Percentiles rank a stretch among this genome's conserved stretches.
phyloP scores from a whole-genome alignment of 1,140 invertebrate genomes.

The Plectrocnemia conspersa region DNA sequence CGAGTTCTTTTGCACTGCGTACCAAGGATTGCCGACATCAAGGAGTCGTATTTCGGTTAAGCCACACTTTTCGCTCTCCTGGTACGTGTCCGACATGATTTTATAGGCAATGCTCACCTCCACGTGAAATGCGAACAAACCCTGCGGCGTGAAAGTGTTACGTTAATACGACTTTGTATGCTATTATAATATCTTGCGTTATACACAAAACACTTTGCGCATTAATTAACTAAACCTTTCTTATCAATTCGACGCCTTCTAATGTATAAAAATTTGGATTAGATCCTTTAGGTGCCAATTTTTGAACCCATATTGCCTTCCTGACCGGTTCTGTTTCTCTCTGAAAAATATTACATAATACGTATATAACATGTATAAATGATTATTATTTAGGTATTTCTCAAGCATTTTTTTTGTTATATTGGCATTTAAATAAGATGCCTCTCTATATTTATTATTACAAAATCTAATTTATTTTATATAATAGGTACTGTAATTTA shows the following conservation, averaged over 20 bases:
- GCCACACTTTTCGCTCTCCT: slow-evolving; percentile 63
- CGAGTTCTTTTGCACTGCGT: slow-evolving; percentile 55
- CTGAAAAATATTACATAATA: slow-evolving; percentile 49
- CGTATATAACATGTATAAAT: too few species aligned
- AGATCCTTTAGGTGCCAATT: slow-evolving; percentile 53
- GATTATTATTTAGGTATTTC: too few species aligned
- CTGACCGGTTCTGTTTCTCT: slow-evolving; percentile 55
- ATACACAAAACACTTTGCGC: too few species aligned
- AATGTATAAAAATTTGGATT: slow-evolving; percentile 50
- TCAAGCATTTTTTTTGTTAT: not conserved
- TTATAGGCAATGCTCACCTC: slow-evolving; percentile 58
- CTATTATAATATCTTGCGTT: too few species aligned
- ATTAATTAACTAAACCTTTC: too few species aligned
- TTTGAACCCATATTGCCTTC: slow-evolving; percentile 55
- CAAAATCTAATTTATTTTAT: too few species aligned
- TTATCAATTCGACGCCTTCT: slow-evolving; percentile 54
- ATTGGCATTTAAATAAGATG: not conserved
- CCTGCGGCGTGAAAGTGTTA: slow-evolving; percentile 39
- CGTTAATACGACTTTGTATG: too few species aligned
- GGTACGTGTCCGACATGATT: slow-evolving; percentile 58
- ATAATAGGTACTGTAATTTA: too few species aligned
- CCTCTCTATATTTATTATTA: too few species aligned
- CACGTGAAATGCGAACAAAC: slow-evolving; percentile 61
- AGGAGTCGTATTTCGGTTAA: slow-evolving; percentile 58
- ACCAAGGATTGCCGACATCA: slow-evolving; percentile 55